Evolutionary conservation across 1,140 invertebrate genomes (phyloP), one percentile per base, ranked within the genome.

Genomic region (Carcinoscorpius rotundicauda): DNA sequence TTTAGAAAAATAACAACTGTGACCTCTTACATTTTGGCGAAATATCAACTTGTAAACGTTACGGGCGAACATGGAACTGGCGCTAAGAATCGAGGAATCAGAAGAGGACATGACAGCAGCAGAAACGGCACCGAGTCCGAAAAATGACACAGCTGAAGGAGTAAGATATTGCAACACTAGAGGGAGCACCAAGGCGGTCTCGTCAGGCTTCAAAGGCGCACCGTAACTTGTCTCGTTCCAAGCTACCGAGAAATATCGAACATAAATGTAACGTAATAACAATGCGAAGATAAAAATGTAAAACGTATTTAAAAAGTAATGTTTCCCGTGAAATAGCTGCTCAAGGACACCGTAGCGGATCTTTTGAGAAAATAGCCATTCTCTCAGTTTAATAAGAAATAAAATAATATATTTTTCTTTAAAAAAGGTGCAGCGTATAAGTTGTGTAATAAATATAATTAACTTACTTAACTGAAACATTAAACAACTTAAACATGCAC

Each of bases 31-130:
- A 77, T 87, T 85, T 78, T 94, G 92, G 69, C 93, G 81, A 79
- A 98, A 95, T 74, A 97, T 93, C 73, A 96, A 82, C 79, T 93
- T 95, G 82, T 97, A 98, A 66, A 98, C 89, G 77, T 98, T 98
- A 74, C 93, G 85, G 62, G 96, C 93, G 77, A 98, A 98, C 95
- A 98, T 98, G 11, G 93, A 96, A 68, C 91, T 91, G 3, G 96
- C 95, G 11, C 93, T 96, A 6, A 98, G 82, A 50, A 98, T 91
- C 67, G 93, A 97, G 55, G 95, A 98, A 77, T 98, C 96, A 0
- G 95, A 94, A 3, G 95, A 98, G 51, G 93, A 97, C 95, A 98
- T 97, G 50, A 97, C 94, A 8, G 95, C 94, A 4, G 95, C 95
- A 1, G 93, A 97, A 4, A 98, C 93, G n/a, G 96, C 95, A 0